Percentiles rank a stretch among this genome's conserved stretches.
phyloP scores from a whole-genome alignment of 2,888 invertebrate species.

The Lycaena phlaeas region DNA sequence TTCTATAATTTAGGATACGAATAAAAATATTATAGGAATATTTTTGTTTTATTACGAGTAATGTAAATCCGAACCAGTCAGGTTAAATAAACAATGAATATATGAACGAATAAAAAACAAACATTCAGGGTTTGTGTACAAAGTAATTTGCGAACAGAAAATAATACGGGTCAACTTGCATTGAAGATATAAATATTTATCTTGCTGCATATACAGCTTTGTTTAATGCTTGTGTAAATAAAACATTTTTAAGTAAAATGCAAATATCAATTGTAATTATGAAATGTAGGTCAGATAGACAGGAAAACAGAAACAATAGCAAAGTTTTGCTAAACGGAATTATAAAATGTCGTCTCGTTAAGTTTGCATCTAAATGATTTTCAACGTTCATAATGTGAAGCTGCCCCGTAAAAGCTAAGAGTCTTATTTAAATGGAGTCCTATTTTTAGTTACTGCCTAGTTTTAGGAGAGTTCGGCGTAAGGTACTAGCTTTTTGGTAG shows the following conservation, averaged over 20 bases:
- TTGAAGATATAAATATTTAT: not conserved
- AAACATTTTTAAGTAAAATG: constrained; percentile 7
- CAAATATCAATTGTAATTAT: constrained; percentile 10
- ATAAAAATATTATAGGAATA: too few relatives aligned
- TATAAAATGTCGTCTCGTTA: constrained; percentile 21
- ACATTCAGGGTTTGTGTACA: too few relatives aligned
- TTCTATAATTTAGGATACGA: too few relatives aligned
- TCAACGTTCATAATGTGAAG: constrained; percentile 27
- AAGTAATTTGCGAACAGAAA: not conserved
- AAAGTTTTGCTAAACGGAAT: constrained; percentile 14
- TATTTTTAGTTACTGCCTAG: constrained; percentile 39
- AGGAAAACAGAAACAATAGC: constrained; percentile 5
- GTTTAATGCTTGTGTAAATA: not conserved
- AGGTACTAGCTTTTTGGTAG: constrained; percentile 10
- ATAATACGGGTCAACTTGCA: not conserved
- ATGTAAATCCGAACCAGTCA: too few relatives aligned
- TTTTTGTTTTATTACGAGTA: too few relatives aligned
- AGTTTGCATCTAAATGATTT: constrained; percentile 26
- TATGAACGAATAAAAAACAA: too few relatives aligned
- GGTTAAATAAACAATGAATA: too few relatives aligned
- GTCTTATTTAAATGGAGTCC: constrained; percentile 35
- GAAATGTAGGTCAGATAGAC: constrained; percentile 10
- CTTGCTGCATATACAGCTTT: not conserved
- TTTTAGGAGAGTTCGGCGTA: constrained; percentile 22
- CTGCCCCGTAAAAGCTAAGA: constrained; percentile 18